Base-by-base conservation (phyloP, 2,888 invertebrate species). In the Drosophila longiperda region DNA sequence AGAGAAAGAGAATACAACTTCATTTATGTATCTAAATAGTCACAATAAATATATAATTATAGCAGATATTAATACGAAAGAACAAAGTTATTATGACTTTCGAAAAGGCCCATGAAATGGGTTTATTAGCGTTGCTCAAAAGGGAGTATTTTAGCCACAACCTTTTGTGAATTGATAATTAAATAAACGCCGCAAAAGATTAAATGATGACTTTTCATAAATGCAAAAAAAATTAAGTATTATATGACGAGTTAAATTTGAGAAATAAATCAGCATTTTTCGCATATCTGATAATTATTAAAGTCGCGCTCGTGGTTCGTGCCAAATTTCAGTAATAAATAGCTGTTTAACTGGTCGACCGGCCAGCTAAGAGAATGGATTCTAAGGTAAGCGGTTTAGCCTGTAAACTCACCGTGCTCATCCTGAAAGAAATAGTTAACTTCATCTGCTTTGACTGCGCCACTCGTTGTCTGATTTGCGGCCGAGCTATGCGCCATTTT, bases 391-490 rank as follows among this genome's bases (percentile, higher is more conserved):
- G 32, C 40, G 33, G 50, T 33, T 50, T 33, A 20, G 26, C 52
- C 52, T 45, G 12, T 48, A 15, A n/a, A 89, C 92, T 92, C 85
- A 93, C 93, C 93, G 86, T 92, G 88, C 69, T 91, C 93, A 84
- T 93, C 92, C 80, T 88, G 91, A 83, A 91, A 92, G 79, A 92
- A 92, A 77, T 91, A 92, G 79, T 92, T 92, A 66, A 92, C 87
- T 90, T 93, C 93, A 77, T 91, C 90, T 82, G 91, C 83, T 82
- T 91, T 87, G 61, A 90, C 78, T 38, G 87, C 80, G 66, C 83
- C 84, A 52, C 87, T 79, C 58, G 89, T 74, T 55, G 85, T 74
- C 65, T 80, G 78, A 80, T 61, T 80, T 73, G 78, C 50, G 57
- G 72, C 52, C 15, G 90, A 83, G 67, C 88, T 90, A 80, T 92